Evolutionary conservation across 2,888 invertebrate genomes (phyloP), one percentile per base, ranked within the genome.

Genomic region (Melipona beecheii): DNA sequence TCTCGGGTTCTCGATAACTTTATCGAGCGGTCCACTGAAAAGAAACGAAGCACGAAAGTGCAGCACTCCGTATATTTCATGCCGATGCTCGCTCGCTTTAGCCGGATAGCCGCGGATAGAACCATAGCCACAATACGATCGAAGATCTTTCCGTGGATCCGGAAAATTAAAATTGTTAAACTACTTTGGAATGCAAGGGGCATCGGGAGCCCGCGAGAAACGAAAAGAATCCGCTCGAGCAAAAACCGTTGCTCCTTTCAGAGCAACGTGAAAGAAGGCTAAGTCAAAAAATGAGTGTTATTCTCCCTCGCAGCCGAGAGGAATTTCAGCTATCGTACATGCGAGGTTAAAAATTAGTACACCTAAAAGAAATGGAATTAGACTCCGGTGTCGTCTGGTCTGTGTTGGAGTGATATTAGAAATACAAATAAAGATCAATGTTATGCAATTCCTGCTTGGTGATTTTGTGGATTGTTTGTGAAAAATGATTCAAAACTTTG

Each of bases 1-100:
- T 88, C 89, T 83, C 86, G 85, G 82, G 9, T 74, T 84, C 87
- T 84, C 90, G 85, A 89, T 86, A 88, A 87, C 84, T 86, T 87
- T 87, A 86, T 89, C 84, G 78, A 64, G 36, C 62, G n/a, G 74
- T n/a, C 84, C 81, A 90, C 89, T 89, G 86, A 77, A 72, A 75
- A 54, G 73, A 83, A 83, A 77, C 80, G 85, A 85, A 81, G n/a
- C 66, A n/a, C 56, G 19, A 43, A 56, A 65, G 54, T 74, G 65
- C 65, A 74, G 31, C 43, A 49, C 56, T 60, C 72, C 21, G n/a
- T 66, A 21, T 72, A 68, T 68, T 49, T 64, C 56, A 73, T 43
- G 36, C 43, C 60, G 43, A 54, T 73, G 21, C 36, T 52, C 17
- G 36, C 58, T 24, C 66, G 24, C 73, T 49, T 68, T 66, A 68